Percentiles rank a stretch among this genome's conserved stretches.
Evolutionary conservation across 2,113 vertebrate genomes (phyloP).

Genomic region (Origma solitaria): DNA sequence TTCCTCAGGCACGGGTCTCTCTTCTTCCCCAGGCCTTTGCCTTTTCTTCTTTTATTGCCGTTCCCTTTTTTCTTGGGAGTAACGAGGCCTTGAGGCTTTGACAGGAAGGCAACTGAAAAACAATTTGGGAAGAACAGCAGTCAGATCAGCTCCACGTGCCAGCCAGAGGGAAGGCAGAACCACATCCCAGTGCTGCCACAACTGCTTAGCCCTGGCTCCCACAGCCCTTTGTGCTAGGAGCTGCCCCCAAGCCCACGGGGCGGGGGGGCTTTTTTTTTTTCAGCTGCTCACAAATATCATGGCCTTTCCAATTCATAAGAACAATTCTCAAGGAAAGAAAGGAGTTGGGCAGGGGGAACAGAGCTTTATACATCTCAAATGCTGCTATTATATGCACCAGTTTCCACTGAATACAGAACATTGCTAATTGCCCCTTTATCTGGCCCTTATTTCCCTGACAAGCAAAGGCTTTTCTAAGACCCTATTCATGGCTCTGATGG

Average conservation of each 20-base stretch:
- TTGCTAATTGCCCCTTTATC: background rate
- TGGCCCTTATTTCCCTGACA: constrained; percentile 15
- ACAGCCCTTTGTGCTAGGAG: background rate
- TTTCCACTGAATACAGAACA: constrained; percentile 40
- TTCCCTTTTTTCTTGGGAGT: constrained; percentile 73
- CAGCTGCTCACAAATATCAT: constrained; percentile 40
- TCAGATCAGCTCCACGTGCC: background rate
- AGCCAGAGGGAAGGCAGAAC: background rate
- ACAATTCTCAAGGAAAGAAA: constrained; percentile 34
- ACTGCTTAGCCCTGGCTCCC: background rate
- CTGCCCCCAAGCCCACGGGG: background rate
- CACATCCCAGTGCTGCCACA: background rate
- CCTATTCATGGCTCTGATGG: background rate
- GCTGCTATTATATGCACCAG: constrained; percentile 21
- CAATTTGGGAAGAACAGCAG: background rate
- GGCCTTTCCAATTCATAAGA: constrained; percentile 30
- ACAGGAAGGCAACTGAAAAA: constrained; percentile 83
- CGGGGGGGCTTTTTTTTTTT: background rate
- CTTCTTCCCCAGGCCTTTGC: constrained; percentile 89
- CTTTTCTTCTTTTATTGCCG: constrained; percentile 79
- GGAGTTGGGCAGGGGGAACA: background rate
- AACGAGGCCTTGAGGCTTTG: constrained; percentile 81
- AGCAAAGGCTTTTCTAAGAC: constrained; percentile 1
- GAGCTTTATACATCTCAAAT: constrained; percentile 10
- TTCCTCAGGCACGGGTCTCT: constrained; percentile 90